Evolutionary conservation across 30 jellyfish, hydroid and myxozoan species (phyloP), one percentile per base, ranked within the genome.

Genomic region (Sanderia malayensis): DNA sequence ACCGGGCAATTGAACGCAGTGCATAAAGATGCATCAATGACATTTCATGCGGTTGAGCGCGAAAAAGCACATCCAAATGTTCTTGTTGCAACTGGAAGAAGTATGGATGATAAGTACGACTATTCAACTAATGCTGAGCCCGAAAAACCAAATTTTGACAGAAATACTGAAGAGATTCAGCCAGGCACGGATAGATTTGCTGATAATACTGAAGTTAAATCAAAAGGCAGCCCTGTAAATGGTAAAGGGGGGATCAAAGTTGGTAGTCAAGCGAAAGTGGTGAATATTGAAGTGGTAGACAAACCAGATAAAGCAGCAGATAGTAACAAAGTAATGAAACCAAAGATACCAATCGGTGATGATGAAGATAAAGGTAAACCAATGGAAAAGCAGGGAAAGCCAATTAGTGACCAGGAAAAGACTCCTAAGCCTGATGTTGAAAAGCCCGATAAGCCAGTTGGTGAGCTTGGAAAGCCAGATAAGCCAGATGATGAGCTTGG

Each of bases 251-350:
- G 34, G 4, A 15, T 49, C 24, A 67, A 78, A 22, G 31, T 66
- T 22, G 82, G 82, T 11, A 33, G 70, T 46, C 58, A 65, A 34
- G 47, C 75, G 7, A 34, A 65, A 32, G 30, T 78, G 1, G 64
- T 66, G 0, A 64, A 64, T 23, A 26, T 78, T 32, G 89, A 78
- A 29, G 71, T 65, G 9, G 89, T 78, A 2, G 89, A 78, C 55
- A 78, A 78, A 31, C 73, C 64, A 49, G 52, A 37, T 6, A 8
- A 4, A 49, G 6, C 8, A 4, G 24, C 6, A 49, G 64, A 19
- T 49, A 19, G 27, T 49, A 19, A 49, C 25, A 24, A 18, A 9
- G 64, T 19, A 8, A 15, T 19, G 24, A 49, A 49, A 3, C 64
- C 64, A 8, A 19, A 49, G 3, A 49, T 49, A 49, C 64, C 64